phyloP scores from a whole-genome alignment of 2,113 vertebrate genomes.

The Melanocharis versteri region DNA sequence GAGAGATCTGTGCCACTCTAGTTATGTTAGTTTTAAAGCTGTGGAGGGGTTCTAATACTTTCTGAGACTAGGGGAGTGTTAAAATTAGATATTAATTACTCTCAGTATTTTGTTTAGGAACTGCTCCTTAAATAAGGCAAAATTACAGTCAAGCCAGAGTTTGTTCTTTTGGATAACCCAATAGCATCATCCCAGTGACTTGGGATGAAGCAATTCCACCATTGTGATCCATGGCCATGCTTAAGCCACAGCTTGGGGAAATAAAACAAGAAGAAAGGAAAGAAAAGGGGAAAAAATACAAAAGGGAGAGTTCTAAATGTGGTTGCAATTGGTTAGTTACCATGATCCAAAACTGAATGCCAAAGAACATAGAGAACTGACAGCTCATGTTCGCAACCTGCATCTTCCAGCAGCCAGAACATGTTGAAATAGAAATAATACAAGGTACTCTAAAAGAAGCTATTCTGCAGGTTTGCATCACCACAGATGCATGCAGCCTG shows the following conservation, averaged over 20 bases:
- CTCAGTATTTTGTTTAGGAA: not conserved
- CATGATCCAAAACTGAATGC: not conserved
- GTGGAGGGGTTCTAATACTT: not conserved
- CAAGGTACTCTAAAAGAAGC: not conserved
- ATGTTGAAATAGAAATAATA: not conserved
- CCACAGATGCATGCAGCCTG: not conserved
- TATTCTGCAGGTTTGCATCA: not conserved
- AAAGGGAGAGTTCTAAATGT: not conserved
- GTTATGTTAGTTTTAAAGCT: not conserved
- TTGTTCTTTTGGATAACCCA: not conserved
- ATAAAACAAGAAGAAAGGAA: not conserved
- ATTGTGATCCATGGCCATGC: not conserved
- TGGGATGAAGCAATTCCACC: not conserved
- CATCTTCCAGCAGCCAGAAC: not conserved
- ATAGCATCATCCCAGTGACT: not conserved
- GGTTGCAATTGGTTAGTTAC: not conserved
- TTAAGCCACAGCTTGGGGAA: not conserved
- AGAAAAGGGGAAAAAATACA: accelerated
- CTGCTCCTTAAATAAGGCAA: not conserved
- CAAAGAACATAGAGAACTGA: not conserved
- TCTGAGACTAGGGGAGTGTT: not conserved
- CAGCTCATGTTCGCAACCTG: not conserved
- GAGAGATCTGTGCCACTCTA: not conserved
- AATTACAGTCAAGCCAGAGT: not conserved
- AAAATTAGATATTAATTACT: not conserved